These are phyloP conservation scores for Lophochroa leadbeateri DNA, from an alignment of 2,113 vertebrate species.

Conservation along the genomic window DNA sequence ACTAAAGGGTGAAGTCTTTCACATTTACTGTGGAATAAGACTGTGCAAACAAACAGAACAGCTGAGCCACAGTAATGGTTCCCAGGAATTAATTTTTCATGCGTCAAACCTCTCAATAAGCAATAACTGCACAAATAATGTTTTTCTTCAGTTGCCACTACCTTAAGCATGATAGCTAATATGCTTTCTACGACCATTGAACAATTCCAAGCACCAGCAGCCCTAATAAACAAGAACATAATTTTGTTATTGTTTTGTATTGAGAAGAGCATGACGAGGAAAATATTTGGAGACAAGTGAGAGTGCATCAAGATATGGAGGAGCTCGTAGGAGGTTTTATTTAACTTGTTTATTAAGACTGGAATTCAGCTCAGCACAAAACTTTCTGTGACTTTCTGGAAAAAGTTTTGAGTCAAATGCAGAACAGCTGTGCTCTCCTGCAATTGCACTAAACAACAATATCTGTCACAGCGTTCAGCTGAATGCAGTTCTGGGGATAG, in stretches of 20 bases:
- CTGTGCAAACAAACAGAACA: not conserved
- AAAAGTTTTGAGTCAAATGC: conserved; percentile 51
- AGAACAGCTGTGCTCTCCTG: conserved; percentile 50
- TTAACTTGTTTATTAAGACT: conserved; percentile 60
- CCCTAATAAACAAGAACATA: not conserved
- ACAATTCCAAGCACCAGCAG: not conserved
- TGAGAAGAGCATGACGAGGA: not conserved
- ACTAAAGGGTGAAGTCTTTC: not conserved
- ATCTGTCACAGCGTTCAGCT: not conserved
- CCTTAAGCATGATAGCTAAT: not conserved
- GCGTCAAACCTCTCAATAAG: not conserved
- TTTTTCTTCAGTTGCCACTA: not conserved
- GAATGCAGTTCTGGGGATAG: not conserved
- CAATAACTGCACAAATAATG: not conserved
- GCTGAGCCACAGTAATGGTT: not conserved
- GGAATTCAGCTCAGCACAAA: conserved; percentile 47
- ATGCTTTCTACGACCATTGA: not conserved
- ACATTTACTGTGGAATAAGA: not conserved
- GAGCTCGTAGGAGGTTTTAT: conserved; percentile 28
- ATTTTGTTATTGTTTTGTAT: conserved; percentile 11
- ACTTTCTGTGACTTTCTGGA: conserved; percentile 49
- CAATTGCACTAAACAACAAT: not conserved
- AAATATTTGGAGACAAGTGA: conserved; percentile 26
- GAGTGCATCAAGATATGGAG: not conserved
- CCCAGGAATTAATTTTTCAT: not conserved